A percentile compares a stretch with the other conserved stretches of the same genome.
phyloP scores from a whole-genome alignment of 2,888 invertebrate species.

The Parapristionchus giblindavisi region DNA sequence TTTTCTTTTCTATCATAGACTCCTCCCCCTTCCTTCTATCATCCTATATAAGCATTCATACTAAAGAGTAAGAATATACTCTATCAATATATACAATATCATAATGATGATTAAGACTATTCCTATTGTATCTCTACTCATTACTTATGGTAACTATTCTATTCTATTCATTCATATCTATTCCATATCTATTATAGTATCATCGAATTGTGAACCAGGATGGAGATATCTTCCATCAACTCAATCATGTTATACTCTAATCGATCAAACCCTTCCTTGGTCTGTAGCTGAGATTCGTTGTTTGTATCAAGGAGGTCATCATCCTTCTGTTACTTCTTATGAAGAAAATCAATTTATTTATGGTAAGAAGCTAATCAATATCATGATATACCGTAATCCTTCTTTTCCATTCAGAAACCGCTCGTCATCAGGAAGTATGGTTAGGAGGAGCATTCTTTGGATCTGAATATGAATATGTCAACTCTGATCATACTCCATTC shows the following conservation, averaged over 20 bases:
- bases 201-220: constrained; percentile 49
- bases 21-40: background rate
- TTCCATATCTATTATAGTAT: constrained; percentile 36
- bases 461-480: constrained; percentile 57
- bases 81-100: too few relatives aligned
- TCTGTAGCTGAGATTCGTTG: constrained; percentile 65
- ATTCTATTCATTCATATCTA: background rate
- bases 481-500: constrained; percentile 58
- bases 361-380: too few relatives aligned
- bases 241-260: constrained; percentile 62
- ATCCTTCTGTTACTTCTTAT: constrained; percentile 57
- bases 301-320: constrained; percentile 65
- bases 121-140: constrained; percentile 17
- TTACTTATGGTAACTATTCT: background rate
- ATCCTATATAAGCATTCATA: too few relatives aligned
- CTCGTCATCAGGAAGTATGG: constrained; percentile 62
- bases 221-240: constrained; percentile 65
- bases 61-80: too few relatives aligned
- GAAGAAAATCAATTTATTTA: constrained; percentile 66
- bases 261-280: constrained; percentile 48
- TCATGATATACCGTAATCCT: too few relatives aligned
- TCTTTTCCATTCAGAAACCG: constrained; percentile 52
- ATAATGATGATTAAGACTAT: too few relatives aligned
- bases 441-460: constrained; percentile 65
- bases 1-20: too few relatives aligned